Conservation (phyloP, 1,140 invertebrate species). For the Procambarus virginalis region DNA sequence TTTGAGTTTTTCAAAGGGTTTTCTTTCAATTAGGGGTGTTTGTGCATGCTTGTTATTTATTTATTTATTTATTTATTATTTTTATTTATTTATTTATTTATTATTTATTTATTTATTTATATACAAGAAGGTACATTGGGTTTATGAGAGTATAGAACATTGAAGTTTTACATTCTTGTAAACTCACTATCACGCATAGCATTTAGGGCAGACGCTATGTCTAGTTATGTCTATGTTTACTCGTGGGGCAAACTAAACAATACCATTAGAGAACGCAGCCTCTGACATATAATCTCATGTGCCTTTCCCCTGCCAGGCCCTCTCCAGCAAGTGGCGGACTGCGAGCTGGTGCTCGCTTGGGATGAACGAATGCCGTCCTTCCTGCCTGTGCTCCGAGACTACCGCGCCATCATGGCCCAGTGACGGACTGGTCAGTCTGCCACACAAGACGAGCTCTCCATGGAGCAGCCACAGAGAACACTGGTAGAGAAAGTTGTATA, state of each 20-base stretch:
- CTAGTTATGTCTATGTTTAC: background rate
- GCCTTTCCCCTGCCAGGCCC: background rate
- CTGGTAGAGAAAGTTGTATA: background rate
- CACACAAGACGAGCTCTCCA: too few relatives aligned
- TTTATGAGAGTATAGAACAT: background rate
- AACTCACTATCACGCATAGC: too few relatives aligned
- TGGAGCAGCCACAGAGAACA: background rate
- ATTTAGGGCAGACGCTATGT: background rate
- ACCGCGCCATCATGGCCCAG: background rate
- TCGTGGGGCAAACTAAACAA: background rate
- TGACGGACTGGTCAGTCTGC: too few relatives aligned
- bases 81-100: too few relatives aligned
- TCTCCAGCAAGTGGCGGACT: background rate
- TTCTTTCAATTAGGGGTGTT: too few relatives aligned
- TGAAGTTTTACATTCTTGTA: background rate
- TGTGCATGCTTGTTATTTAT: too few relatives aligned
- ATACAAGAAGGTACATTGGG: too few relatives aligned
- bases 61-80: too few relatives aligned
- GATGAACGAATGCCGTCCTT: conserved; percentile 21
- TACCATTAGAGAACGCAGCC: background rate
- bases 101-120: too few relatives aligned
- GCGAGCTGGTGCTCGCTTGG: conserved; percentile 14
- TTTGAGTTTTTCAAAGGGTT: too few relatives aligned
- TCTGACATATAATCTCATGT: background rate
- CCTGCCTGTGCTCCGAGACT: background rate